Conservation (phyloP, 1,140 invertebrate genomes). For the Zaprionus kolodkinae region DNA sequence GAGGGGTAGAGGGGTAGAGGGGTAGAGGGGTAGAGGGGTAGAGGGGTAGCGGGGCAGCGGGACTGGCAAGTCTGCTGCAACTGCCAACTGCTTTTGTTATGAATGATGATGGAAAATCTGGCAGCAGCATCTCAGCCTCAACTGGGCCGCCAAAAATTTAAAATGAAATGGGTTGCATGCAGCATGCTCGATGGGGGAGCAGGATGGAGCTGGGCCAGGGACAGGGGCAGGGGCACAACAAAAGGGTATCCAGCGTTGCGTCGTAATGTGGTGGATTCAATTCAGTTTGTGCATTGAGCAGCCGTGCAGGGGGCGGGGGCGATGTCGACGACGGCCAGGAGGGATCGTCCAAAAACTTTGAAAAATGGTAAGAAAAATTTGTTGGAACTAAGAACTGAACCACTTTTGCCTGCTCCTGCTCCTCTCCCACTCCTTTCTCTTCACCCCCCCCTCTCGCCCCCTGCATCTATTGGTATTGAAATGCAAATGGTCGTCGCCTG, state of each 20-base stretch:
- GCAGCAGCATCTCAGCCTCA: slow-evolving; percentile 66
- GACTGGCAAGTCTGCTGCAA: slow-evolving; percentile 55
- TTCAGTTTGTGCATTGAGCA: slow-evolving; percentile 80
- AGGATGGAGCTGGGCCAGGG: slow-evolving; percentile 8
- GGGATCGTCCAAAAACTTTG: slow-evolving; percentile 66
- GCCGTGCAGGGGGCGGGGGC: slow-evolving; percentile 5
- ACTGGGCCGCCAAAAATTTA: slow-evolving; percentile 53
- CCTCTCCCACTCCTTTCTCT: neutral
- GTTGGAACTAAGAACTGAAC: slow-evolving; percentile 34
- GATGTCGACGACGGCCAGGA: no score
- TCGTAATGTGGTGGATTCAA: slow-evolving; percentile 70
- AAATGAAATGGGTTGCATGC: slow-evolving; percentile 38
- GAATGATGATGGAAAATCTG: slow-evolving; percentile 81
- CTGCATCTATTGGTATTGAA: slow-evolving; percentile 71
- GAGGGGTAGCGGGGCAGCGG: neutral
- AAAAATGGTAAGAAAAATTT: slow-evolving; percentile 62
- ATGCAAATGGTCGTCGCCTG: slow-evolving; percentile 79
- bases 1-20: no score
- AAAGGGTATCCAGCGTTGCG: slow-evolving; percentile 38
- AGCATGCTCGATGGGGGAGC: slow-evolving; percentile 11
- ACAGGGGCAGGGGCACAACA: slow-evolving; percentile 8
- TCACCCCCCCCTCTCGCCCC: neutral
- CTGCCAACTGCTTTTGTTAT: slow-evolving; percentile 82
- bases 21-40: no score
- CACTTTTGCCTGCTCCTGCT: neutral